These are phyloP conservation scores for Ischnus inquisitorius DNA, from an alignment of 2,888 invertebrate species.

Conservation along the genomic window DNA sequence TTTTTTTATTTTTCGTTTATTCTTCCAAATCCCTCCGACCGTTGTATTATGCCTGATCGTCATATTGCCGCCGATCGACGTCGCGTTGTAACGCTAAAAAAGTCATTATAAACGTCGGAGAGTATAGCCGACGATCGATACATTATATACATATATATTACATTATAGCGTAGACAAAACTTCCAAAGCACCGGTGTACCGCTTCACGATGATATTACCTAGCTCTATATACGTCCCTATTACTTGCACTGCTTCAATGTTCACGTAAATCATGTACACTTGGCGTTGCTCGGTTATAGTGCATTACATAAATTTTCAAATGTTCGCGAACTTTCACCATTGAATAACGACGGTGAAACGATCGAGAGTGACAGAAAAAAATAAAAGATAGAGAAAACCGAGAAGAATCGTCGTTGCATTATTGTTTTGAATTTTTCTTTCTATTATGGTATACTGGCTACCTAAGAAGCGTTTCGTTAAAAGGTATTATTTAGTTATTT, in stretches of 20 bases:
- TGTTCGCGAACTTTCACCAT: slow-evolving; percentile 50
- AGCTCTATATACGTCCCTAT: neutral
- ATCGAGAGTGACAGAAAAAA: neutral
- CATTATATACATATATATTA: neutral
- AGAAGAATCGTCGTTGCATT: neutral
- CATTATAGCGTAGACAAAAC: neutral
- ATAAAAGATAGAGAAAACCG: neutral
- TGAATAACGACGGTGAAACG: neutral
- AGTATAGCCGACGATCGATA: slow-evolving; percentile 21
- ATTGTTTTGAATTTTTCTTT: slow-evolving; percentile 40
- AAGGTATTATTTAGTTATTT: slow-evolving; percentile 74
- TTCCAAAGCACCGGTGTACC: slow-evolving; percentile 22
- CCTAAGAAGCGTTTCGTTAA: slow-evolving; percentile 80
- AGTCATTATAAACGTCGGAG: slow-evolving; percentile 16
- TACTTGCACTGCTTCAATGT: slow-evolving; percentile 26
- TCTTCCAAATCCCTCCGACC: neutral
- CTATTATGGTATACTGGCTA: slow-evolving; percentile 81
- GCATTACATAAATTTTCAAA: slow-evolving; percentile 61
- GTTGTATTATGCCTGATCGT: slow-evolving; percentile 6
- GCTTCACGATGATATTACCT: neutral
- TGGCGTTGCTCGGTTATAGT: slow-evolving; percentile 50
- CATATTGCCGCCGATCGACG: neutral
- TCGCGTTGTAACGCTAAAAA: slow-evolving; percentile 9
- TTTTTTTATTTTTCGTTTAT: neutral
- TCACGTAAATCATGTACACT: slow-evolving; percentile 29